Conservation (phyloP, 2,797 vertebrate genomes). For the Schizothorax lantsangensis region DNA sequence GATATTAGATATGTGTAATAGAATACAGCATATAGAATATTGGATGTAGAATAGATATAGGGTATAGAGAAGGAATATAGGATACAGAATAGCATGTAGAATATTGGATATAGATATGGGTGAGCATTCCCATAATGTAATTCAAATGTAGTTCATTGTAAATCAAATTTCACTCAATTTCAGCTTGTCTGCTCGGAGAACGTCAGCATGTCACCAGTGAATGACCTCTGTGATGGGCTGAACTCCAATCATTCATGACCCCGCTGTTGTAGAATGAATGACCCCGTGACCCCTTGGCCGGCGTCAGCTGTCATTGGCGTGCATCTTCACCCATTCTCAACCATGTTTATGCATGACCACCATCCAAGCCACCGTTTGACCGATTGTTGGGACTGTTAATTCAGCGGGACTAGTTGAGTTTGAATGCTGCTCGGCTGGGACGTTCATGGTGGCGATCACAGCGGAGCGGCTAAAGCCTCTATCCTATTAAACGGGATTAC, state of each 20-base stretch:
- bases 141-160: background rate
- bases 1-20: background rate
- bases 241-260: background rate
- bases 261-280: background rate
- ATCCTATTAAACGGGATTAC: slow-evolving; percentile 79
- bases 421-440: slow-evolving; percentile 52
- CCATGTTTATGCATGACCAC: slow-evolving; percentile 1
- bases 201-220: background rate
- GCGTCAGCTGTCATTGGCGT: slow-evolving; percentile 25
- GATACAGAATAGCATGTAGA: background rate
- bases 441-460: slow-evolving; percentile 65
- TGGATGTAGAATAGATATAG: background rate
- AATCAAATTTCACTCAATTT: background rate
- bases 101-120: background rate
- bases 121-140: background rate
- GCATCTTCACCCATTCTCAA: slow-evolving; percentile 21
- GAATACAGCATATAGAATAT: no score
- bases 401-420: slow-evolving; percentile 50
- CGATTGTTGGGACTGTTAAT: slow-evolving; percentile 40
- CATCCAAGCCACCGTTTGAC: no score
- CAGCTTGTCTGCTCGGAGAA: background rate
- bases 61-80: background rate
- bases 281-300: slow-evolving; percentile 39
- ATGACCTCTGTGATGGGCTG: slow-evolving; percentile 16
- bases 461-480: slow-evolving; percentile 62